Evolutionary conservation across 2,888 invertebrate species (phyloP).

Genomic region (Sylvicola cinctus): DNA sequence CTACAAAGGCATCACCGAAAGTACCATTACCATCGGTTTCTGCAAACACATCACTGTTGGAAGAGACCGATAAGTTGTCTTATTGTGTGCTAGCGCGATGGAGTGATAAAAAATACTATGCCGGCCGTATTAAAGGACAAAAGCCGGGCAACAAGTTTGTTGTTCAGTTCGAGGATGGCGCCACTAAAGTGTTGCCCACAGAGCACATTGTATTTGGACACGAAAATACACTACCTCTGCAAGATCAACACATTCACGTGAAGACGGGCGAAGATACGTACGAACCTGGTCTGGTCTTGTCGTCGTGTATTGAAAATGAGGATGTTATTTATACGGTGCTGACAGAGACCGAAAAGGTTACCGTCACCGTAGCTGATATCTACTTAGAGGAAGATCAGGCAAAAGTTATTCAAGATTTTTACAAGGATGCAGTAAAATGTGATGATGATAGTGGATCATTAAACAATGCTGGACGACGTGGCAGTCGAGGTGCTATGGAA

Average conservation of each 20-base stretch:
- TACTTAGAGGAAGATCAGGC: constrained; percentile 36
- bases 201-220: constrained; percentile 38
- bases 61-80: too few species aligned
- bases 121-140: constrained; percentile 35
- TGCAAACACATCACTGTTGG: too few species aligned
- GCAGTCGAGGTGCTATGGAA: too few species aligned
- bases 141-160: constrained; percentile 36
- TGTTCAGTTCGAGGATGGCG: constrained; percentile 41
- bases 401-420: constrained; percentile 25
- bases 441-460: constrained; percentile 4
- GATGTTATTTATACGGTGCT: constrained; percentile 10
- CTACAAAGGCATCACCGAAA: constrained; percentile 1
- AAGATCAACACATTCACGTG: constrained; percentile 33
- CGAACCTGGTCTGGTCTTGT: constrained; percentile 30
- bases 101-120: constrained; percentile 46
- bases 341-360: constrained; percentile 24
- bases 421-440: constrained; percentile 6
- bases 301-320: constrained; percentile 12
- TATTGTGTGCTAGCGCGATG: constrained; percentile 38
- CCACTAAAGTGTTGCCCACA: constrained; percentile 32
- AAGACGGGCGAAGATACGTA: constrained; percentile 32
- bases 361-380: constrained; percentile 31
- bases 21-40: background rate
- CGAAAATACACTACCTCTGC: constrained; percentile 26
- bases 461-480: too few species aligned